These are phyloP conservation scores for Aelia acuminata DNA, from an alignment of 2,888 invertebrate genomes.

Conservation along the genomic window DNA sequence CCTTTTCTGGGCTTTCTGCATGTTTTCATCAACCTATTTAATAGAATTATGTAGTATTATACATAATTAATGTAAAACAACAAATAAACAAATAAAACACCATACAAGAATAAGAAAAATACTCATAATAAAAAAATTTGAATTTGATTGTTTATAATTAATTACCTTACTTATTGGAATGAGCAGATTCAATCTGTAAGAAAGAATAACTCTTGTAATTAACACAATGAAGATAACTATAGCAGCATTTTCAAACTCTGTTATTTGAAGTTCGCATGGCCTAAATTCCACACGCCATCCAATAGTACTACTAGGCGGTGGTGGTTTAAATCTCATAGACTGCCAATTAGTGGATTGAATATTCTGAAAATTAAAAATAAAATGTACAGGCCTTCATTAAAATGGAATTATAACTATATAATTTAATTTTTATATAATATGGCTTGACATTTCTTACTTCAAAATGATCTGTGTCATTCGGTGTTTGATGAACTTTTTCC, in stretches of 20 bases:
- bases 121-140: background rate
- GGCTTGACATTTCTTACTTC: constrained; percentile 77
- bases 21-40: constrained; percentile 90
- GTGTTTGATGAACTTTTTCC: constrained; percentile 93
- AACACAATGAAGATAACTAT: constrained; percentile 98
- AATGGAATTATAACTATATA: background rate
- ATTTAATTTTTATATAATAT: background rate
- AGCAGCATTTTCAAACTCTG: constrained; percentile 99
- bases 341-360: constrained; percentile 99
- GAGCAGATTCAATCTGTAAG: constrained; percentile 94
- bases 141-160: background rate
- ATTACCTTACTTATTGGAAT: constrained; percentile 95
- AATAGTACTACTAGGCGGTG: constrained; percentile 94
- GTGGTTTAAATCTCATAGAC: constrained; percentile 98
- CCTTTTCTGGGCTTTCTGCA: constrained; percentile 93
- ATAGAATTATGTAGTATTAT: background rate
- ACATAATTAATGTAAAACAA: constrained; percentile 23
- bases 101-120: background rate
- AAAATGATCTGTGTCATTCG: constrained; percentile 96
- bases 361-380: constrained; percentile 76
- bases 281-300: constrained; percentile 99
- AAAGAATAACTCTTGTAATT: constrained; percentile 95
- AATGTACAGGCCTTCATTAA: background rate
- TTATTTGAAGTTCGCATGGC: constrained; percentile 97
- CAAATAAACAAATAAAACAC: too few relatives aligned